These are phyloP conservation scores for Platycnemis pennipes DNA, from an alignment of 2,888 invertebrate species.

Conservation along the genomic window DNA sequence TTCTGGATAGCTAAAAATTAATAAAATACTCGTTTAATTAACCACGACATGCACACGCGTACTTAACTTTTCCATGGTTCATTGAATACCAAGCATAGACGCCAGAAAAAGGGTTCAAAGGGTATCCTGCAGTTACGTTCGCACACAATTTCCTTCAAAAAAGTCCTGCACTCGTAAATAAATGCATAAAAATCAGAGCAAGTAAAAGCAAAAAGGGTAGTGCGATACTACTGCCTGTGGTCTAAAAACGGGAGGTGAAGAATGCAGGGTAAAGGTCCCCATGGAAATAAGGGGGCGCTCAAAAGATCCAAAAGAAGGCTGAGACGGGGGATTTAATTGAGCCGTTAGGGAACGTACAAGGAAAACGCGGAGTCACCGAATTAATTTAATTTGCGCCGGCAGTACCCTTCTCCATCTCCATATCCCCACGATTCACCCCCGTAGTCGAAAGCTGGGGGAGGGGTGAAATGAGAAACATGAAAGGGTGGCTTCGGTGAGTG, in stretches of 20 bases:
- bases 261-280: neutral
- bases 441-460: neutral
- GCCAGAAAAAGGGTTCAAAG: neutral
- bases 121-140: neutral
- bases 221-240: neutral
- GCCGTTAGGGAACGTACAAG: slow-evolving; percentile 43
- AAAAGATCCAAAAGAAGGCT: neutral
- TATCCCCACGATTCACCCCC: slow-evolving; percentile 1
- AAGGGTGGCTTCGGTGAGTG: neutral
- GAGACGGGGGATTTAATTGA: slow-evolving; percentile 63
- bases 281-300: neutral
- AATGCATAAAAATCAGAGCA: neutral
- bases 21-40: too few species aligned
- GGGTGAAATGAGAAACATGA: slow-evolving; percentile 3
- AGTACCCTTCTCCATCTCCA: slow-evolving; percentile 25
- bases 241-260: slow-evolving; percentile 7
- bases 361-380: slow-evolving; percentile 65
- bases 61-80: neutral
- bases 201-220: neutral
- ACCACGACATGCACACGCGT: neutral
- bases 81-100: neutral
- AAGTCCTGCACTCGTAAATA: neutral
- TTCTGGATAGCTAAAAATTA: too few species aligned
- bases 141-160: neutral
- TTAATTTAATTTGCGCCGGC: slow-evolving; percentile 55